Evolutionary conservation across 2,113 vertebrate species (phyloP), one percentile per base, ranked within the genome.

Genomic region (Anguilla rostrata): DNA sequence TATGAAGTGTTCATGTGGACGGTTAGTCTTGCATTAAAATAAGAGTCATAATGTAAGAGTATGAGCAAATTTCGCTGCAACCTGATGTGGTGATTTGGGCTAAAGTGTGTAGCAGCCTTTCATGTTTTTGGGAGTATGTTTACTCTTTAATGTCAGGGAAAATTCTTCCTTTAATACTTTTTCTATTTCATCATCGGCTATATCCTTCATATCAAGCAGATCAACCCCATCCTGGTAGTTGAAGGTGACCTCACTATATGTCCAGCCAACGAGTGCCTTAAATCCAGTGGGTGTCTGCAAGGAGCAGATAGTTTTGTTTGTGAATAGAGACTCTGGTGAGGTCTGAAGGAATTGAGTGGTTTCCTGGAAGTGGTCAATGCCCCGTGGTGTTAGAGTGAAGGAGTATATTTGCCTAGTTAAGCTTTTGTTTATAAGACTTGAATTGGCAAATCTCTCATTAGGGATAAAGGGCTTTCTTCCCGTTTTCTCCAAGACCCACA

Each of bases 401-500:
- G 90, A 91, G 15, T 96, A 97, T 34, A 97, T 90, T 53, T 89
- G 91, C 53, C 93, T 92, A 0, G 90, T 93, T n/a, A 90, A 85
- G 0, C 89, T 88, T 20, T 91, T 96, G 83, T 95, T 92, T 39
- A 97, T 60, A 46, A 97, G 93, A 0, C 94, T 92, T 0, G 93
- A 96, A 43, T 88, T 91, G 5, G 90, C 88, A 92, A 96, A 97
- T 3, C 91, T 93, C 83, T 96, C 86, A 22, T 97, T 94, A 43
- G 94, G 90, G 71, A 97, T 71, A 84, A 88, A 12, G 34, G 86
- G 88, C 90, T 91, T 95, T 88, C 96, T 96, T 53, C 92, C 89
- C 0, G 94, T 94, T 89, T 97, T 98, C 87, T 97, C 96, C 0
- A 98, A 78, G 78, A 95, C 91, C 97, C 97, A 98, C 0, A 53